Base-by-base conservation (phyloP, 1,140 invertebrate species). In the Apis dorsata region DNA sequence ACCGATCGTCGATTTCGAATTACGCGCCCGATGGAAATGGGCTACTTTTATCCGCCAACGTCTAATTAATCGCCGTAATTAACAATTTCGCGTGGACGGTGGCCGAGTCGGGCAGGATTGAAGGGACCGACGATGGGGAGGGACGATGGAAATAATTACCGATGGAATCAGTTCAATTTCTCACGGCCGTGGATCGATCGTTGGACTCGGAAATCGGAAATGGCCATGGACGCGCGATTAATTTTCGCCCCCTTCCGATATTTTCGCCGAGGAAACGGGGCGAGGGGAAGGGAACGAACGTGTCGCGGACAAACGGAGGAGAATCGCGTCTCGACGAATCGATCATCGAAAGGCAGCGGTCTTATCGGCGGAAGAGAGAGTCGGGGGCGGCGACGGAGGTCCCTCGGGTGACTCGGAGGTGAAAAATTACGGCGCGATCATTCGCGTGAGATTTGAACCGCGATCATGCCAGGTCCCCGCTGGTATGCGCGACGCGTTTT, bases 371-470 rank as follows among this genome's bases (percentile, higher is more conserved):
- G 44, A 73, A 77, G 11, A 1, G 34, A 34, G 34, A 34, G 34
- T 34, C n/a, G n/a, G n/a, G n/a, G n/a, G n/a, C n/a, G n/a, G n/a
- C n/a, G n/a, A n/a, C n/a, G n/a, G n/a, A n/a, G n/a, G 53, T 51
- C 59, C 51, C 21, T 17, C 84, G 60, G 57, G 66, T n/a, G 85
- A 63, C 44, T 85, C 75, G 79, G 83, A 83, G 87, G 81, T 88
- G 85, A 89, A 86, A 86, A 80, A 85, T 89, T 62, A 76, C 77
- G 55, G 59, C 59, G 85, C 78, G 89, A 91, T 90, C 77, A 62
- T 44, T 90, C 85, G 90, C 90, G 90, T 90, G 89, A 91, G 89
- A 91, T 91, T 91, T 83, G 76, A 62, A 34, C 1, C 59, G 69
- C 24, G 78, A 79, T 87, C 85, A 76, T 55, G 24, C 34, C 34